A percentile compares a stretch with the other conserved stretches of the same genome.
Evolutionary conservation across 2,113 vertebrate species (phyloP).

Genomic region (Kobus ellipsiprymnus): DNA sequence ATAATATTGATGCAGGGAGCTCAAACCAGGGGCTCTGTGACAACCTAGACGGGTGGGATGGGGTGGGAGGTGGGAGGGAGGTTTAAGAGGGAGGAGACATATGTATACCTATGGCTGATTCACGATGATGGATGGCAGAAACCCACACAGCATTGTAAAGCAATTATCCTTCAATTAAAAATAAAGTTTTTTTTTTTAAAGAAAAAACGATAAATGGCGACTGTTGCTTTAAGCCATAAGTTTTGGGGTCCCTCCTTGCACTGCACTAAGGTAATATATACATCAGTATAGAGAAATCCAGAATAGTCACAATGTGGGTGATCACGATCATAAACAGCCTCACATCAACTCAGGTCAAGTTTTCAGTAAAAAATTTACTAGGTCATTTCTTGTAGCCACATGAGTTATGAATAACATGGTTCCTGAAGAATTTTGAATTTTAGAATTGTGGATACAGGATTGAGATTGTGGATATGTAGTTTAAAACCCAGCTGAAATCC

Average conservation of each 20-base stretch:
- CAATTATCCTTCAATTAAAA: not conserved
- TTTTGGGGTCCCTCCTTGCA: not conserved
- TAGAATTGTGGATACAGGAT: too few species aligned
- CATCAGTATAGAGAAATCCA: not conserved
- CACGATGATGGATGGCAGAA: not conserved
- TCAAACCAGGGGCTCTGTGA: not conserved
- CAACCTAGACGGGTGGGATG: not conserved
- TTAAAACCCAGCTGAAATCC: not conserved
- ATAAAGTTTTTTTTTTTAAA: not conserved
- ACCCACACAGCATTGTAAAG: not conserved
- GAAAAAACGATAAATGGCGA: fast-evolving
- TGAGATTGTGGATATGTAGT: not conserved
- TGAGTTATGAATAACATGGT: not conserved
- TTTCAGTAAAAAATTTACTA: not conserved
- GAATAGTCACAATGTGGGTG: not conserved
- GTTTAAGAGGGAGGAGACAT: not conserved
- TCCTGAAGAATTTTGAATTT: not conserved
- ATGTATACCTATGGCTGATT: not conserved
- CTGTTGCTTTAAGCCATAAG: not conserved
- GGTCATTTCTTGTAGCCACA: not conserved
- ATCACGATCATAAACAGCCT: not conserved
- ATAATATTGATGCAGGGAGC: not conserved
- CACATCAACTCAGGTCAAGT: not conserved
- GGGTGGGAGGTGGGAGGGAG: not conserved
- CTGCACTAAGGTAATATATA: not conserved